Percentiles rank a stretch among this genome's conserved stretches.
phyloP scores from a whole-genome alignment of 2,113 vertebrate species.

The Larimichthys crocea region DNA sequence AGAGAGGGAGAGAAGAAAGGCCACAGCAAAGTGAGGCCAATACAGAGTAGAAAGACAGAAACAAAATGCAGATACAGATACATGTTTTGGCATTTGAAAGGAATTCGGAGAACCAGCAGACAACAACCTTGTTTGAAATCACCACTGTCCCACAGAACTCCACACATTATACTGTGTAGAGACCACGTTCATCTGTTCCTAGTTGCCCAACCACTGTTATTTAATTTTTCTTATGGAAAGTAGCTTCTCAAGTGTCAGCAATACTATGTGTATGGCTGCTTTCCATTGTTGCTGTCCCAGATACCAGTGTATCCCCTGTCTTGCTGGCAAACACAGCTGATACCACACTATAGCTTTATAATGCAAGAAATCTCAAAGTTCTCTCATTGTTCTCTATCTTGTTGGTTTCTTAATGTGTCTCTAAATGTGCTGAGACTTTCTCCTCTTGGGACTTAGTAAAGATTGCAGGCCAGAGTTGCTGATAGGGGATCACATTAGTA shows the following conservation, averaged over 20 bases:
- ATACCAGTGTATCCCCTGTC: conserved; percentile 61
- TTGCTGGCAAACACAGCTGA: conserved; percentile 32
- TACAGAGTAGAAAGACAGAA: conserved; percentile 42
- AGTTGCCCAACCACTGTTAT: conserved; percentile 11
- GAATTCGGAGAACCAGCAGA: conserved; percentile 52
- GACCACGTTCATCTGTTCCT: conserved; percentile 5
- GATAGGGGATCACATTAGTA: conserved; percentile 65
- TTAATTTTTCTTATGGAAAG: conserved; percentile 33
- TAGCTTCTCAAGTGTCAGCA: conserved; percentile 55
- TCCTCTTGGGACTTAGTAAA: conserved; percentile 39
- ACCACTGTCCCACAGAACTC: conserved; percentile 3
- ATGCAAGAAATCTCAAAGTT: conserved; percentile 22
- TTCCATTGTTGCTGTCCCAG: conserved; percentile 73
- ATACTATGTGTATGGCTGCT: conserved; percentile 39
- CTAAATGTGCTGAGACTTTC: conserved; percentile 9
- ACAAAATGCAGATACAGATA: conserved; percentile 41
- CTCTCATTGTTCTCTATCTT: conserved; percentile 4
- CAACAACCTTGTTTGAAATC: conserved; percentile 25
- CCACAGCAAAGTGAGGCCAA: conserved; percentile 63
- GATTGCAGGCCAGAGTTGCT: conserved; percentile 27
- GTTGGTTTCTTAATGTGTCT: conserved; percentile 23
- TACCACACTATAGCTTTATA: conserved; percentile 17
- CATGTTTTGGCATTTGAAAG: conserved; percentile 55
- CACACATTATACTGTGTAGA: conserved; percentile 11
- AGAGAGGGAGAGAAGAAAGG: conserved; percentile 73